Percentiles rank a stretch among this genome's conserved stretches.
phyloP scores from a whole-genome alignment of 1,140 invertebrate genomes.

The Macrotrachela quadricornifera region DNA sequence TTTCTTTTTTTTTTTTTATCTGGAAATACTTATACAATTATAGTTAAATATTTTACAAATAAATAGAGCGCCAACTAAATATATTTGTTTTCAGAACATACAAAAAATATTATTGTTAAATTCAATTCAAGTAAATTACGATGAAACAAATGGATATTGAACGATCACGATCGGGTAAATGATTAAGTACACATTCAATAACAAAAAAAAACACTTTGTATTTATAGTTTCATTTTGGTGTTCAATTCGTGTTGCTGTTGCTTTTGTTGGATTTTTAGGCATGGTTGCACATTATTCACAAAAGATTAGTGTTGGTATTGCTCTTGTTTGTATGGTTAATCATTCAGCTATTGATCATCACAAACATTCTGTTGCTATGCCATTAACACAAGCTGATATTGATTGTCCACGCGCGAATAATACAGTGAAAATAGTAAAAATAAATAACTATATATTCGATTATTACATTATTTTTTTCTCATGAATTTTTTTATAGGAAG shows the following conservation, averaged over 20 bases:
- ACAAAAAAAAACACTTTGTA: too few relatives aligned
- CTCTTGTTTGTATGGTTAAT: constrained; percentile 58
- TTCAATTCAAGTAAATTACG: too few relatives aligned
- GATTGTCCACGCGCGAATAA: background rate
- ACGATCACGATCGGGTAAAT: too few relatives aligned
- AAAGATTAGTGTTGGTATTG: constrained; percentile 63
- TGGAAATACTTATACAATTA: too few relatives aligned
- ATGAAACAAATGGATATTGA: too few relatives aligned
- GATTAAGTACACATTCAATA: too few relatives aligned
- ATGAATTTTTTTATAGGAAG: constrained; percentile 16
- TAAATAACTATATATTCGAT: background rate
- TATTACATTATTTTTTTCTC: background rate
- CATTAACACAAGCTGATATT: background rate
- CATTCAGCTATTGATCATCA: constrained; percentile 11
- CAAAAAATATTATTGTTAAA: too few relatives aligned
- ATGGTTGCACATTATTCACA: constrained; percentile 42
- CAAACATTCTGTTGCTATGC: background rate
- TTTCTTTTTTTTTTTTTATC: too few relatives aligned
- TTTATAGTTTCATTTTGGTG: too few relatives aligned
- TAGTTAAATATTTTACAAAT: too few relatives aligned
- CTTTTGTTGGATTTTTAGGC: constrained; percentile 11
- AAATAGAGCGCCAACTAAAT: too few relatives aligned
- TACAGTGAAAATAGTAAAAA: background rate
- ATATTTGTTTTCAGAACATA: too few relatives aligned
- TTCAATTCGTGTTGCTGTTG: constrained; percentile 2